Evolutionary conservation across 2,797 vertebrate species (phyloP).

Genomic region (Oreochromis mossambicus): DNA sequence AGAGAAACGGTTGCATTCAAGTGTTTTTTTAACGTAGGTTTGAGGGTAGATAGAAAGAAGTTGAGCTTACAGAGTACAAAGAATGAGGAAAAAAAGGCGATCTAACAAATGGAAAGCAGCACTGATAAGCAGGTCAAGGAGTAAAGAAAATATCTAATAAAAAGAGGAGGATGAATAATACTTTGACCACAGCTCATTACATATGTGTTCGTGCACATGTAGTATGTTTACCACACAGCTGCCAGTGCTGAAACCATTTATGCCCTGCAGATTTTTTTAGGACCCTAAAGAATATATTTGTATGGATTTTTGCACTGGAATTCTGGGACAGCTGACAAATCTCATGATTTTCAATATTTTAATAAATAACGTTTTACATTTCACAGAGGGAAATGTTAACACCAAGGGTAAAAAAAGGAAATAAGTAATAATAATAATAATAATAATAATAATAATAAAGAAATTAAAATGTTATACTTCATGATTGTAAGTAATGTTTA

Average conservation of each 20-base stretch:
- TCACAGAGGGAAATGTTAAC: not conserved
- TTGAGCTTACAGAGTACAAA: not conserved
- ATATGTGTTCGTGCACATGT: not conserved
- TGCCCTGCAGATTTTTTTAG: constrained; percentile 7
- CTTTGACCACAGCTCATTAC: constrained; percentile 11
- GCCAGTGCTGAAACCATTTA: not conserved
- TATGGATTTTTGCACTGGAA: not conserved
- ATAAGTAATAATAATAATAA: accelerated
- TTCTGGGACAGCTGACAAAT: not conserved
- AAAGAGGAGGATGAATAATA: constrained; percentile 16
- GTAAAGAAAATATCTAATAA: constrained; percentile 11
- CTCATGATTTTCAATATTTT: not conserved
- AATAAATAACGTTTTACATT: not conserved
- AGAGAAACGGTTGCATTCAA: not conserved
- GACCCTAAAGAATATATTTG: not conserved
- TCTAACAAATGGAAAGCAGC: not conserved
- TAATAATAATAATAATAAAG: not conserved
- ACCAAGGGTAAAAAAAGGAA: not conserved
- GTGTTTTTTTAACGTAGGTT: not conserved
- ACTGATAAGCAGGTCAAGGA: not conserved
- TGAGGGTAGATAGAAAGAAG: not conserved
- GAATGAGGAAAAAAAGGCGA: not conserved
- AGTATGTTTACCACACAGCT: not conserved
- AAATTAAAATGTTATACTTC: not conserved
- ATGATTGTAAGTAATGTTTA: not conserved